Conservation (phyloP, 2,797 vertebrate genomes). For the Erpetoichthys calabaricus region DNA sequence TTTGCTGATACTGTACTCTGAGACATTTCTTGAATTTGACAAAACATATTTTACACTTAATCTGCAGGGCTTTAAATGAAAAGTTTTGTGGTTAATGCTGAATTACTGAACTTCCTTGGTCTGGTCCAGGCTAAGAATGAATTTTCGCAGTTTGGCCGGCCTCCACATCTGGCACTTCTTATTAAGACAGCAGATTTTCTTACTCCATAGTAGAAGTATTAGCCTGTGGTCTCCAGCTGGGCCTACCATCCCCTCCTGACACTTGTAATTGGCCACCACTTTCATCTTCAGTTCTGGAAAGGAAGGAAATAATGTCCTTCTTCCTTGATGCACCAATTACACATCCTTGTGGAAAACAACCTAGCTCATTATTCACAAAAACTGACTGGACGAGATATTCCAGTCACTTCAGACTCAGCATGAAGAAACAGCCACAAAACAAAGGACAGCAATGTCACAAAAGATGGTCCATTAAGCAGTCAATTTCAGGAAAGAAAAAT, state of each 20-base stretch:
- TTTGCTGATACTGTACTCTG: too few species aligned
- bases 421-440: constrained; percentile 2
- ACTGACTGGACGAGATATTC: background rate
- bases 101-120: too few species aligned
- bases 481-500: background rate
- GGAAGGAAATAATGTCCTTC: too few species aligned
- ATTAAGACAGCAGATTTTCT: background rate
- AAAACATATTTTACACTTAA: too few species aligned
- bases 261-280: background rate
- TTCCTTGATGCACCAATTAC: background rate
- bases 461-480: background rate
- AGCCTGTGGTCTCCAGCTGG: background rate
- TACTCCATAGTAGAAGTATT: background rate
- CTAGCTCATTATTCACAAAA: background rate
- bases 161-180: background rate
- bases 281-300: background rate
- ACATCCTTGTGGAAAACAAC: constrained; percentile 1
- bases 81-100: too few species aligned
- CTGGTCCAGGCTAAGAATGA: background rate
- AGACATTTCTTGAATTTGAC: too few species aligned
- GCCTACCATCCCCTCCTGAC: background rate
- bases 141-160: background rate
- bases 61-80: too few species aligned
- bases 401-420: background rate
- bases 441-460: background rate